Evolutionary conservation across 2,113 vertebrate genomes (phyloP).

Genomic region (Catharus bicknelli): DNA sequence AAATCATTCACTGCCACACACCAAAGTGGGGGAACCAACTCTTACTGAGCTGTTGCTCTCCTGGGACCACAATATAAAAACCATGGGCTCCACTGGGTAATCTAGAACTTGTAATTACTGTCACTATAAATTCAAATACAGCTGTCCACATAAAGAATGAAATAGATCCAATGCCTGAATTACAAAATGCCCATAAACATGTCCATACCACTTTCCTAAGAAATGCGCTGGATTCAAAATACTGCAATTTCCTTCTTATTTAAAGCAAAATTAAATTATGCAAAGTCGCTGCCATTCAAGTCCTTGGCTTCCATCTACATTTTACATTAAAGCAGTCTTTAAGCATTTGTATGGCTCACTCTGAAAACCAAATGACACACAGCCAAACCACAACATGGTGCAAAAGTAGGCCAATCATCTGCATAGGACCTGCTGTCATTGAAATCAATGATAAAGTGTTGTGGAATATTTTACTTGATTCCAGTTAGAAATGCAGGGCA

Average conservation of each 20-base stretch:
- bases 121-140: conserved; percentile 9
- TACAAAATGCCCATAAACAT: background rate
- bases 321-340: background rate
- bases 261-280: background rate
- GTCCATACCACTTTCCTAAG: background rate
- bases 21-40: background rate
- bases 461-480: conserved; percentile 40
- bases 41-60: background rate
- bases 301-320: conserved; percentile 1
- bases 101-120: conserved; percentile 48
- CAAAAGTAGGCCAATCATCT: conserved; percentile 63
- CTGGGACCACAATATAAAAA: background rate
- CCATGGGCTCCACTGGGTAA: background rate
- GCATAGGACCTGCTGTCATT: conserved; percentile 37
- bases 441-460: conserved; percentile 3
- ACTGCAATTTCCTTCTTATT: background rate
- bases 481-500: conserved; percentile 10
- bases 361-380: conserved; percentile 7
- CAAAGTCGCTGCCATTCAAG: background rate
- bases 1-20: background rate
- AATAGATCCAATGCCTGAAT: background rate
- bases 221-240: background rate
- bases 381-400: conserved; percentile 32
- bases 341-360: background rate
- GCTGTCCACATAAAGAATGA: background rate